Conservation (phyloP, 2,888 invertebrate genomes). For the Diarsia brunnea region DNA sequence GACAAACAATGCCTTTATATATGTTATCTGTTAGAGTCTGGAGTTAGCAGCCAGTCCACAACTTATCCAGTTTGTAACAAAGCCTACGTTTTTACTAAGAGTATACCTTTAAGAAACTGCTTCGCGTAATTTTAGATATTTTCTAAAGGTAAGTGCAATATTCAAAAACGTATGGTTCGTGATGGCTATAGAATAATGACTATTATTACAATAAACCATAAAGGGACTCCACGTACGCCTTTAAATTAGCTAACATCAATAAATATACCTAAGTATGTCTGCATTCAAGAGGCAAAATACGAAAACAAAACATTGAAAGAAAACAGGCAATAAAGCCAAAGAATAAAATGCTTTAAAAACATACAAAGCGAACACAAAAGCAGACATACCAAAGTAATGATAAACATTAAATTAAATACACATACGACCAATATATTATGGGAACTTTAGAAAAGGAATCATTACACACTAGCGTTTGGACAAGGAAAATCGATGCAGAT, state of each 20-base stretch:
- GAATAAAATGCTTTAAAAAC: conserved; percentile 9
- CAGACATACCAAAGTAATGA: conserved; percentile 69
- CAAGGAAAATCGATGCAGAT: background rate
- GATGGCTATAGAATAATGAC: conserved; percentile 41
- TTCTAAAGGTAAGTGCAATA: conserved; percentile 47
- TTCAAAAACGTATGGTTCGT: conserved; percentile 41
- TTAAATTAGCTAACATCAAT: conserved; percentile 73
- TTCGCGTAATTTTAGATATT: conserved; percentile 19
- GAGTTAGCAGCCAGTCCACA: background rate
- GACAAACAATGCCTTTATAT: background rate
- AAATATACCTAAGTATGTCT: conserved; percentile 69
- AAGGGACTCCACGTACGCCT: conserved; percentile 67
- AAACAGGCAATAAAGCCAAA: conserved; percentile 17
- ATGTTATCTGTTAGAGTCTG: background rate
- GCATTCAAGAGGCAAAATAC: conserved; percentile 38
- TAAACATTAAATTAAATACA: conserved; percentile 61
- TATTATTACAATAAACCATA: conserved; percentile 52
- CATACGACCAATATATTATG: conserved; percentile 46
- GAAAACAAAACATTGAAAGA: conserved; percentile 6
- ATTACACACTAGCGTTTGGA: conserved; percentile 50
- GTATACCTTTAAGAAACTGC: conserved; percentile 28
- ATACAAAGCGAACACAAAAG: conserved; percentile 42
- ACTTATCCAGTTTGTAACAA: background rate
- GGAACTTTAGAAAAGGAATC: conserved; percentile 45
- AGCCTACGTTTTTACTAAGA: background rate